Evolutionary conservation across 1,140 invertebrate species (phyloP).

Genomic region (Bombus affinis): DNA sequence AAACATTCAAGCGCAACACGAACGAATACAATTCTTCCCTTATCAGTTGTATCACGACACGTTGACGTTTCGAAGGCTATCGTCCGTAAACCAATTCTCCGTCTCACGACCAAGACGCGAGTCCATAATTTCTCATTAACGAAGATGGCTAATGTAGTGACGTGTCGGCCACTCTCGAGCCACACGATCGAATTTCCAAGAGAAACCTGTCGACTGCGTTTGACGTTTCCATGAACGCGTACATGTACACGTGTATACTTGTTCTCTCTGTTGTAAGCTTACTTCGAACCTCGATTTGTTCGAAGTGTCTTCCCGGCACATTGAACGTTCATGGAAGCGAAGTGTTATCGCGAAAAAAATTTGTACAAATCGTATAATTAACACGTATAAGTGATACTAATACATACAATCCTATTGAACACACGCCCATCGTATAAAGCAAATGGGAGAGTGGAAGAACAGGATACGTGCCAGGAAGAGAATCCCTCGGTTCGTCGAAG

Average conservation of each 20-base stretch:
- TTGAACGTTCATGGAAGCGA: no score
- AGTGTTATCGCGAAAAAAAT: no score
- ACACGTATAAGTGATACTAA: no score
- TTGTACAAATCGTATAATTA: no score
- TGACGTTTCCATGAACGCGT: neutral
- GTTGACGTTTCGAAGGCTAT: neutral
- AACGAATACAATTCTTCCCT: neutral
- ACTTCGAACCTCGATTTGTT: neutral
- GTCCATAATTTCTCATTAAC: constrained; percentile 20
- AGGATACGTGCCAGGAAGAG: no score
- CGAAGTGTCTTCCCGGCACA: no score
- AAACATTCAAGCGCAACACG: neutral
- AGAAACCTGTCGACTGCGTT: neutral
- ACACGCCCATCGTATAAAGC: no score
- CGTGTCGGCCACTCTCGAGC: neutral
- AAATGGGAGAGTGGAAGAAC: neutral
- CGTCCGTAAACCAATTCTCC: neutral
- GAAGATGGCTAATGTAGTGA: neutral
- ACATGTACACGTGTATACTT: neutral
- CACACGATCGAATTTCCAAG: neutral
- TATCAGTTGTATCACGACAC: neutral
- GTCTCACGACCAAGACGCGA: neutral
- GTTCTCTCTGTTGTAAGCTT: neutral
- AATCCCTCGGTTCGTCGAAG: neutral
- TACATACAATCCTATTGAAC: no score